phyloP scores from a whole-genome alignment of 92 coral and sea anemone genomes.

The Umimayanthus kanabou region DNA sequence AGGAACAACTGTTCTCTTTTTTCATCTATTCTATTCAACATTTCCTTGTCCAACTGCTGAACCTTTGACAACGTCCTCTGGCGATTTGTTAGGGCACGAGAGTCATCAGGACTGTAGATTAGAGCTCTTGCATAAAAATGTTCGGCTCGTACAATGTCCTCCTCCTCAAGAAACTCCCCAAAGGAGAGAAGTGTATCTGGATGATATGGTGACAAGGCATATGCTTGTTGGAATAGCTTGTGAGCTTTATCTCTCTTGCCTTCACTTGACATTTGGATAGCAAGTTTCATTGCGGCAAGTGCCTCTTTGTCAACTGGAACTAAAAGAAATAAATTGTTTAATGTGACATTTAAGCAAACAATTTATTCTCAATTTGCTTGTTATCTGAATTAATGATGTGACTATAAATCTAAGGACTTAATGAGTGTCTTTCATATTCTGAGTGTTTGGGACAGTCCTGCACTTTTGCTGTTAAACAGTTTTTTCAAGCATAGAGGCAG shows the following conservation, averaged over 20 bases:
- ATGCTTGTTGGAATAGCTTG: constrained; percentile 92
- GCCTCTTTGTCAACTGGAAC: constrained; percentile 93
- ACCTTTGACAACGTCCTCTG: constrained; percentile 94
- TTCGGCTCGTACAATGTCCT: constrained; percentile 87
- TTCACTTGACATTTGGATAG: constrained; percentile 75
- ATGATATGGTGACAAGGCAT: constrained; percentile 85
- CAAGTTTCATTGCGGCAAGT: constrained; percentile 80
- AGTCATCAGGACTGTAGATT: constrained; percentile 75
- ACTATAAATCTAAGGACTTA: no score
- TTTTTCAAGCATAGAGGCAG: no score
- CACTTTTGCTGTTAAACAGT: no score
- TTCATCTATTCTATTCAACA: constrained; percentile 82
- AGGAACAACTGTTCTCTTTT: constrained; percentile 81
- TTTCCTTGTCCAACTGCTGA: constrained; percentile 91
- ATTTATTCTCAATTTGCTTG: no score
- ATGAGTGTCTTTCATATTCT: no score
- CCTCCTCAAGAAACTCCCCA: constrained; percentile 91
- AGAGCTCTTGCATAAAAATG: constrained; percentile 86
- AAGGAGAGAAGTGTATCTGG: constrained; percentile 87
- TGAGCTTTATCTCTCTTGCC: constrained; percentile 90
- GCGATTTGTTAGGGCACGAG: constrained; percentile 80
- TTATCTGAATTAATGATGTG: no score
- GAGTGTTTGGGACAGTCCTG: no score
- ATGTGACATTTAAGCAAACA: no score
- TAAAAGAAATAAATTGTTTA: constrained; percentile 35